Conservation (phyloP, 1,140 invertebrate species). For the Panagrolaimus sp. region DNA sequence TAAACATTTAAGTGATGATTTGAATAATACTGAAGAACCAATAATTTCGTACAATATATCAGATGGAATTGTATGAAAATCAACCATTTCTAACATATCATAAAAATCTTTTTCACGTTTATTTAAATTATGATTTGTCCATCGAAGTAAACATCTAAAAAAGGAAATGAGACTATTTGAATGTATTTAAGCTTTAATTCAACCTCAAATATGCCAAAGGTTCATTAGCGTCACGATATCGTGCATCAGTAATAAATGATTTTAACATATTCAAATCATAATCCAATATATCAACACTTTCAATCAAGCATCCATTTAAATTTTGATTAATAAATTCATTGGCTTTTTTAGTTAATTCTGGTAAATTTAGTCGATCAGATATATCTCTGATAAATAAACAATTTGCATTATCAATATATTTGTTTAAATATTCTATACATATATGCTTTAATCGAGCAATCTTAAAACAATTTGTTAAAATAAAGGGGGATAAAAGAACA, state of each 20-base stretch:
- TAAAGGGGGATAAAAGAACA: slow-evolving; percentile 1
- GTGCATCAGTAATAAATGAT: slow-evolving; percentile 45
- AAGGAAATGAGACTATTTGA: slow-evolving; percentile 22
- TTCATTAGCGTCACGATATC: slow-evolving; percentile 30
- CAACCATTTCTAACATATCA: slow-evolving; percentile 60
- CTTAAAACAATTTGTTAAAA: slow-evolving; percentile 31
- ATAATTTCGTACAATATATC: slow-evolving; percentile 16
- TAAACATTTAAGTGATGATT: slow-evolving; percentile 61
- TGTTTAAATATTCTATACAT: slow-evolving; percentile 67
- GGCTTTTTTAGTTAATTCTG: slow-evolving; percentile 60
- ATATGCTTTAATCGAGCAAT: slow-evolving; percentile 64
- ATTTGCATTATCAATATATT: slow-evolving; percentile 66
- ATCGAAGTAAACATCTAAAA: slow-evolving; percentile 62
- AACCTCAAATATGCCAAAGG: slow-evolving; percentile 37
- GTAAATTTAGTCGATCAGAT: slow-evolving; percentile 63
- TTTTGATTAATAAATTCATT: slow-evolving; percentile 62
- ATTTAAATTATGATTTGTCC: slow-evolving; percentile 62
- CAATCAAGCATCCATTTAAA: slow-evolving; percentile 59
- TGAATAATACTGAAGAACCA: slow-evolving; percentile 60
- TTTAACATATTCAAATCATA: slow-evolving; percentile 33
- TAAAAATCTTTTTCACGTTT: slow-evolving; percentile 62
- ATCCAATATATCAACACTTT: slow-evolving; percentile 48
- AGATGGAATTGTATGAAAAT: not conserved
- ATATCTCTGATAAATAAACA: slow-evolving; percentile 64
- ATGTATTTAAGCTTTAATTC: slow-evolving; percentile 40